These are phyloP conservation scores for Heterohyrax brucei DNA, from an alignment of 2,797 vertebrate species.

Conservation along the genomic window DNA sequence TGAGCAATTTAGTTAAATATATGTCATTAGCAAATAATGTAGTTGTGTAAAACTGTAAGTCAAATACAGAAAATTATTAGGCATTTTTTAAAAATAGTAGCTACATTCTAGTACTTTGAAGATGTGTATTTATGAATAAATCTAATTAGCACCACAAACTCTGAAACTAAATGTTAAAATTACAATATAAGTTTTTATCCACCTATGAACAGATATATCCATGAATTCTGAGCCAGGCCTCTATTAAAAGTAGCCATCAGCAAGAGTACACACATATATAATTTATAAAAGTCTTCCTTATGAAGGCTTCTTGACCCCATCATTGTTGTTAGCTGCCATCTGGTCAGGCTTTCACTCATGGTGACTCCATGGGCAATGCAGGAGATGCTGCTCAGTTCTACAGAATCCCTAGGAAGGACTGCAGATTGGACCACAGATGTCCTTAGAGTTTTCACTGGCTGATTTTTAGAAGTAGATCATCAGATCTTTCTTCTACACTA, in stretches of 20 bases:
- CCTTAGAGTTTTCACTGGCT: no score
- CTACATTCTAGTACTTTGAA: background rate
- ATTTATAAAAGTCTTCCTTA: background rate
- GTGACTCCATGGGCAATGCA: no score
- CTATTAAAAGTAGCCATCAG: background rate
- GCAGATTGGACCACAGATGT: no score
- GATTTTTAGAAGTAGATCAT: no score
- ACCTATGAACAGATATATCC: background rate
- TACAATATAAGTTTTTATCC: background rate
- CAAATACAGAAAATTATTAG: background rate
- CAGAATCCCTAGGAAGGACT: no score
- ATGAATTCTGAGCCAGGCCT: background rate
- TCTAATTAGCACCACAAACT: background rate
- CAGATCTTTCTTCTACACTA: no score
- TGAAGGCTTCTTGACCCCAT: no score
- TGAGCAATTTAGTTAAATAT: background rate
- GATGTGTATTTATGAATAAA: conserved; percentile 3
- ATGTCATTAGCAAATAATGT: background rate
- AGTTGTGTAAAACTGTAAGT: background rate
- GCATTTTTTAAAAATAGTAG: background rate
- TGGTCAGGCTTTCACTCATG: no score
- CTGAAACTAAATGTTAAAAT: background rate
- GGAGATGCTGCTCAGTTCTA: no score
- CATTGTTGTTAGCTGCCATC: no score
- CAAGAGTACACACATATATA: background rate